Percentiles rank a stretch among this genome's conserved stretches.
Evolutionary conservation across 2,797 vertebrate genomes (phyloP).

Genomic region (Sebastes kiyomatsui): DNA sequence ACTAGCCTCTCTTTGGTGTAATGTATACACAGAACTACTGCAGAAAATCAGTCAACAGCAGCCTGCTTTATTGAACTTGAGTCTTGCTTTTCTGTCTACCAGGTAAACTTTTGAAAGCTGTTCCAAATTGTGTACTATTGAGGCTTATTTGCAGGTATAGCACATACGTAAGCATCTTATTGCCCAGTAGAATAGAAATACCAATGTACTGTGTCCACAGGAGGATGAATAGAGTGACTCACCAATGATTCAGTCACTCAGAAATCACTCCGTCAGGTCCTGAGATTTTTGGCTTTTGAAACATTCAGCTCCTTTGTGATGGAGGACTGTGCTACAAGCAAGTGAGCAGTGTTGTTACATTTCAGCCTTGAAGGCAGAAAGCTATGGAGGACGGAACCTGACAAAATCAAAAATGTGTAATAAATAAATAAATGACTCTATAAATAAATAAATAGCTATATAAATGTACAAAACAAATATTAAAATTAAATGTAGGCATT

Average conservation of each 20-base stretch:
- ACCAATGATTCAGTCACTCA: constrained; percentile 11
- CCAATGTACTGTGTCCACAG: background rate
- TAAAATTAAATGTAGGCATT: no score
- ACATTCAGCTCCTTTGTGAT: background rate
- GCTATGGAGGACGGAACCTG: no score
- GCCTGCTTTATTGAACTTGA: background rate
- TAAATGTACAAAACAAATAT: no score
- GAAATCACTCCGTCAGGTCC: background rate
- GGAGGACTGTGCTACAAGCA: background rate
- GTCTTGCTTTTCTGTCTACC: background rate
- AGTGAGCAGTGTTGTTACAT: background rate
- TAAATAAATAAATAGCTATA: no score
- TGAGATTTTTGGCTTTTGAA: background rate
- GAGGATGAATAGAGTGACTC: constrained; percentile 10
- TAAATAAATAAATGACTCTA: no score
- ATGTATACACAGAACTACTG: background rate
- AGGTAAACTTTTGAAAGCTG: background rate
- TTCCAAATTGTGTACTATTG: background rate
- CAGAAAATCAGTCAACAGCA: background rate
- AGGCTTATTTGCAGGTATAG: background rate
- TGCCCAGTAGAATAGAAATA: background rate
- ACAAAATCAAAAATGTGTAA: no score
- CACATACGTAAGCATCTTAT: background rate
- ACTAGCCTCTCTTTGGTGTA: background rate
- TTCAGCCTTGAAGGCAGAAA: background rate